Conservation (phyloP, 2,888 invertebrate species). For the Myopa testacea region DNA sequence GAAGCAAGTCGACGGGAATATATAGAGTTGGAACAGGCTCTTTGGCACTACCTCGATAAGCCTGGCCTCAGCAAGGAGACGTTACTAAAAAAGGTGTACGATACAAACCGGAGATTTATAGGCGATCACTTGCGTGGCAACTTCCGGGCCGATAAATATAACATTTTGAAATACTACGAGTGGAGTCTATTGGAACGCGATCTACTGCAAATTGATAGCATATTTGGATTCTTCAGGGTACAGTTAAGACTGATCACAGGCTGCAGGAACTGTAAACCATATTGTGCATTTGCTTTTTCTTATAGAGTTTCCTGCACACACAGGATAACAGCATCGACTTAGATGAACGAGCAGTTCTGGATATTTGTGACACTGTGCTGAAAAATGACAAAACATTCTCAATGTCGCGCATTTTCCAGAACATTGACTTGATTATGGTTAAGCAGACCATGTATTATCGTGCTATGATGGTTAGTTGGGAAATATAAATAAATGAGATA, state of each 20-base stretch:
- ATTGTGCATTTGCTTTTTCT: conserved; percentile 3
- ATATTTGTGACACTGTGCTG: conserved; percentile 76
- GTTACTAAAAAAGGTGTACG: conserved; percentile 62
- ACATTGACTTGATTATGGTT: conserved; percentile 74
- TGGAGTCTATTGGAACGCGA: conserved; percentile 76
- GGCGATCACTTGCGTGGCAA: conserved; percentile 50
- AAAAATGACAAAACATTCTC: conserved; percentile 71
- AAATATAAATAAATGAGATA: background rate
- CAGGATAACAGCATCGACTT: conserved; percentile 61
- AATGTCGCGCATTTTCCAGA: conserved; percentile 72
- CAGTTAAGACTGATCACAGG: conserved; percentile 51
- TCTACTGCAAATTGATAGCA: conserved; percentile 73
- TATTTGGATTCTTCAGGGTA: conserved; percentile 77
- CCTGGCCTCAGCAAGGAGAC: conserved; percentile 53
- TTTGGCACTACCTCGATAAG: conserved; percentile 63
- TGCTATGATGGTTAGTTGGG: conserved; percentile 73
- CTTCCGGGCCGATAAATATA: conserved; percentile 57
- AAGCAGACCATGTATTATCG: conserved; percentile 76
- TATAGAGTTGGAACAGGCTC: conserved; percentile 70
- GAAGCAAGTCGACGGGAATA: conserved; percentile 74
- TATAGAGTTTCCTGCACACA: conserved; percentile 51
- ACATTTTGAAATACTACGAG: conserved; percentile 71
- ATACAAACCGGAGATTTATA: conserved; percentile 61
- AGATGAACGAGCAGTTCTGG: conserved; percentile 72
- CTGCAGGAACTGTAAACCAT: background rate